phyloP scores from a whole-genome alignment of 2,797 vertebrate genomes.

The Gymnoscopelus microlampas region DNA sequence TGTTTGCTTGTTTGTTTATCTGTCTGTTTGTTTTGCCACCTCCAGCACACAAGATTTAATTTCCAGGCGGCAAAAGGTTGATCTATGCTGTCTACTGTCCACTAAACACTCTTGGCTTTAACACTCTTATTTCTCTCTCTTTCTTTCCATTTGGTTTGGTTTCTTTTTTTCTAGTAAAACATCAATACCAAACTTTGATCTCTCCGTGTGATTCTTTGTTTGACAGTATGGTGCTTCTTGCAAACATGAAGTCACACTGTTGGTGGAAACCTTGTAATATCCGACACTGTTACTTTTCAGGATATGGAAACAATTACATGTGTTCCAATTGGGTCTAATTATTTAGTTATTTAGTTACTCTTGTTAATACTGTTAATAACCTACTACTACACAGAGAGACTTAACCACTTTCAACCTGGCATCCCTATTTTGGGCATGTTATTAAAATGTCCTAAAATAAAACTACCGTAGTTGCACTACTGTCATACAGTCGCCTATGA shows the following conservation, averaged over 20 bases:
- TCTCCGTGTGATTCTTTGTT: conserved; percentile 66
- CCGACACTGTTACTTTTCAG: neutral
- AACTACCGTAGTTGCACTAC: too few relatives aligned
- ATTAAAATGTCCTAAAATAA: too few relatives aligned
- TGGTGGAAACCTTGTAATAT: neutral
- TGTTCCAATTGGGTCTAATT: too few relatives aligned
- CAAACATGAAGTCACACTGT: too few relatives aligned
- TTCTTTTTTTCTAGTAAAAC: conserved; percentile 81
- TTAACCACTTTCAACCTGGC: too few relatives aligned
- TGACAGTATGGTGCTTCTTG: neutral
- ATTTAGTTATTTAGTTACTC: too few relatives aligned
- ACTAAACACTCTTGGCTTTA: conserved; percentile 62
- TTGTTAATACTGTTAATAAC: too few relatives aligned
- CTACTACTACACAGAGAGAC: too few relatives aligned
- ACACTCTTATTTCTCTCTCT: conserved; percentile 58
- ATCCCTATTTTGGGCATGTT: too few relatives aligned
- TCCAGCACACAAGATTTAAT: conserved; percentile 47
- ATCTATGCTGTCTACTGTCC: conserved; percentile 45
- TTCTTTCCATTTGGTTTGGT: conserved; percentile 63
- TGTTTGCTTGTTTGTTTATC: conserved; percentile 29
- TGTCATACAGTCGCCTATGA: too few relatives aligned
- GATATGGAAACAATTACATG: too few relatives aligned
- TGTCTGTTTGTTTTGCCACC: conserved; percentile 41
- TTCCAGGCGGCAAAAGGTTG: conserved; percentile 37
- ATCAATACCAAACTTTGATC: conserved; percentile 60